Percentiles rank a stretch among this genome's conserved stretches.
Evolutionary conservation across 2,888 invertebrate species (phyloP).

Genomic region (Agriopis aurantiaria): DNA sequence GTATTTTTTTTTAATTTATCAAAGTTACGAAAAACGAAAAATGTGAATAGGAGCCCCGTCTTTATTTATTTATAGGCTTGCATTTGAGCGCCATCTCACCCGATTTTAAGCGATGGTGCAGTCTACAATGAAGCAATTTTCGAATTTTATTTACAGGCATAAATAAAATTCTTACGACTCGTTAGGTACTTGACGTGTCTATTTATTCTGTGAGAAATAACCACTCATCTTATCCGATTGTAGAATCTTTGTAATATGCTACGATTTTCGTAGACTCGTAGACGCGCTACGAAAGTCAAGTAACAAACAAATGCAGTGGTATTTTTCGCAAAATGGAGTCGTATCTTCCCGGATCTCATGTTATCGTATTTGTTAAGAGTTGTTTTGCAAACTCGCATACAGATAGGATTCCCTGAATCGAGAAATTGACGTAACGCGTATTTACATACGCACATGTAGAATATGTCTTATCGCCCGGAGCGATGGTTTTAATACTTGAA

Average conservation of each 20-base stretch:
- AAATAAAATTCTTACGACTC: too few species aligned
- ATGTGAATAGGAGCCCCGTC: too few species aligned
- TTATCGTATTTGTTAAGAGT: slow-evolving; percentile 37
- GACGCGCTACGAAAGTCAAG: slow-evolving; percentile 35
- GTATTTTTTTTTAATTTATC: too few species aligned
- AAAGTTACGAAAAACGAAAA: too few species aligned
- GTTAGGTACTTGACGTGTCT: too few species aligned
- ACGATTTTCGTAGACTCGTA: slow-evolving; percentile 44
- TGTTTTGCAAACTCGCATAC: slow-evolving; percentile 31
- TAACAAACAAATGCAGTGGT: slow-evolving; percentile 24
- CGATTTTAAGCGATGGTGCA: too few species aligned
- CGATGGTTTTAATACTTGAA: not conserved
- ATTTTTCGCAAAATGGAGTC: slow-evolving; percentile 21
- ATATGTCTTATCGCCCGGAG: not conserved
- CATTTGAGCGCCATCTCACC: too few species aligned
- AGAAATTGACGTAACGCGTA: slow-evolving; percentile 7
- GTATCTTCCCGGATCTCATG: slow-evolving; percentile 28
- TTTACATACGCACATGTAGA: slow-evolving; percentile 5
- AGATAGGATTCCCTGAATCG: slow-evolving; percentile 23
- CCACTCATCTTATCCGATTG: not conserved
- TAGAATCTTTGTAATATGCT: slow-evolving; percentile 17
- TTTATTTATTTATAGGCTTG: too few species aligned
- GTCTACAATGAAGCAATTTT: too few species aligned
- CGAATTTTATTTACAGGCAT: too few species aligned
- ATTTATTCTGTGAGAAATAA: not conserved